phyloP scores from a whole-genome alignment of 2,113 vertebrate species.

The Stercorarius parasiticus region DNA sequence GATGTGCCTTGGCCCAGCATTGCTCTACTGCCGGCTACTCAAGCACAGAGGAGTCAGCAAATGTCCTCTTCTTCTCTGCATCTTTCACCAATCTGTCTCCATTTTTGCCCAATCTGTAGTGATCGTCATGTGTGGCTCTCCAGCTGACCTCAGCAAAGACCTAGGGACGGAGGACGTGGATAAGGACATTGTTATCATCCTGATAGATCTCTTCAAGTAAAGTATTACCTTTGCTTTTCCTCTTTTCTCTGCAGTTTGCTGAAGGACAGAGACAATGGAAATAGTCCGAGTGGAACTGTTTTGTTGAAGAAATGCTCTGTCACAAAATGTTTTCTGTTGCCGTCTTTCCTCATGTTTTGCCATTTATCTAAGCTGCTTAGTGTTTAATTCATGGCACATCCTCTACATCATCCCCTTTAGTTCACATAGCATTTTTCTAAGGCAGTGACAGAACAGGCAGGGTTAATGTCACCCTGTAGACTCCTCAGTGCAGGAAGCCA shows the following conservation, averaged over 20 bases:
- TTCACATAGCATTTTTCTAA: background rate
- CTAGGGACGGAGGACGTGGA: constrained; percentile 31
- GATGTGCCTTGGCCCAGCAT: background rate
- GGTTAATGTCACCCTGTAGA: background rate
- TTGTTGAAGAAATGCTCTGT: background rate
- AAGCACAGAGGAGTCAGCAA: background rate
- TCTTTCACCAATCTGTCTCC: background rate
- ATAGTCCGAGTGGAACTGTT: background rate
- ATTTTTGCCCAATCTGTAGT: constrained; percentile 73
- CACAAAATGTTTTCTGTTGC: background rate
- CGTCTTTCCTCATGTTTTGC: background rate
- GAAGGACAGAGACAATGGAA: background rate
- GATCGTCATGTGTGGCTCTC: constrained; percentile 84
- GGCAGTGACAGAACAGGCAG: background rate
- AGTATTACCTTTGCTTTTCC: constrained; percentile 48
- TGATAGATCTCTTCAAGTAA: constrained; percentile 92
- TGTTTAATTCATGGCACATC: background rate
- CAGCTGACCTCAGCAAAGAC: constrained; percentile 55
- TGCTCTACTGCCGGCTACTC: background rate
- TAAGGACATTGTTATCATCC: constrained; percentile 82
- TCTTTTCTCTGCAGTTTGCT: background rate
- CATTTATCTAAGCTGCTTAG: background rate
- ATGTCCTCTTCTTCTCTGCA: background rate
- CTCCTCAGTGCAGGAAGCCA: background rate
- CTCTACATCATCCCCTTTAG: background rate